phyloP scores from a whole-genome alignment of 2,797 vertebrate genomes.

The Pogoniulus pusillus region DNA sequence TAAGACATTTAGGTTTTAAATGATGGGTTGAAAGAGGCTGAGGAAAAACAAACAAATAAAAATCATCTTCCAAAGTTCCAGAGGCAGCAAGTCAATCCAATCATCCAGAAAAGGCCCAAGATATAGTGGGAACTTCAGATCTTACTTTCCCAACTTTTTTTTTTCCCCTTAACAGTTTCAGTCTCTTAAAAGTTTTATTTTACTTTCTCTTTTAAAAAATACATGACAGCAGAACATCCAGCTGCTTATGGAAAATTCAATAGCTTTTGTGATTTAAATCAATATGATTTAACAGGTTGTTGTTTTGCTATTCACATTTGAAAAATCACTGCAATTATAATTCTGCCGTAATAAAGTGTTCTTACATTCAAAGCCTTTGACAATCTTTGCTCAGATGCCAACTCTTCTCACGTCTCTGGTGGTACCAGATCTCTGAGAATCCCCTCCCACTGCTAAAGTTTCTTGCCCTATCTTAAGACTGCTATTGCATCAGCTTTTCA shows the following conservation, averaged over 20 bases:
- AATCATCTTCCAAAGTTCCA: not conserved
- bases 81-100: not conserved
- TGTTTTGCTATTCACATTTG: slow-evolving; percentile 37
- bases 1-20: not conserved
- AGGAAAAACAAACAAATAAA: not conserved
- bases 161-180: not conserved
- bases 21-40: not conserved
- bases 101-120: slow-evolving; percentile 13
- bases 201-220: slow-evolving; percentile 30
- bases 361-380: slow-evolving; percentile 2
- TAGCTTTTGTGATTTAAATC: slow-evolving; percentile 52
- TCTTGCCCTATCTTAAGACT: not conserved
- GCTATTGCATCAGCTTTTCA: not conserved
- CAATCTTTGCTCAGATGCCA: not conserved
- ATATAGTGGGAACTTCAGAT: not conserved
- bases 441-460: not conserved
- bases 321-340: slow-evolving; percentile 22
- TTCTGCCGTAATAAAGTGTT: slow-evolving; percentile 32
- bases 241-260: slow-evolving; percentile 51
- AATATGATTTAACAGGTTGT: slow-evolving; percentile 37
- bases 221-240: slow-evolving; percentile 43
- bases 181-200: slow-evolving; percentile 30
- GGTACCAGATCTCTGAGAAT: not conserved
- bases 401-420: not conserved
- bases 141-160: not conserved